phyloP scores from a whole-genome alignment of 1,140 invertebrate genomes.

The Varroa destructor region DNA sequence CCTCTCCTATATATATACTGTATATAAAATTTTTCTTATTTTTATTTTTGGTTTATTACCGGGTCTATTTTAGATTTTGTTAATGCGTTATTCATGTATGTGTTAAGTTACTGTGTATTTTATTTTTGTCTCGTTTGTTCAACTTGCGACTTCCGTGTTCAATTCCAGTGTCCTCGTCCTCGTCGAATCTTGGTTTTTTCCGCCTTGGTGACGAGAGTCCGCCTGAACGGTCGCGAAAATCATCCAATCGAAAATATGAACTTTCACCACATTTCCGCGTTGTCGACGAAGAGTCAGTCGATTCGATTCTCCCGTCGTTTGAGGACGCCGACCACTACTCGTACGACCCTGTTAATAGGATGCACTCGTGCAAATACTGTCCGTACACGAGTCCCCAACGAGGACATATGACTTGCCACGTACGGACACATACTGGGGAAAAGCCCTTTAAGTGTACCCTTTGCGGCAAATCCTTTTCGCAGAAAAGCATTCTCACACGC shows the following conservation, averaged over 20 bases:
- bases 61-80: no score
- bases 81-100: no score
- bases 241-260: conserved; percentile 14
- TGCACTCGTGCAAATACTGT: conserved; percentile 22
- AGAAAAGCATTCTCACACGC: conserved; percentile 23
- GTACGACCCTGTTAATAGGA: conserved; percentile 1
- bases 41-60: no score
- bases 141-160: no score
- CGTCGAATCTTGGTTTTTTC: conserved; percentile 21
- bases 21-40: no score
- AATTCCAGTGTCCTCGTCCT: conserved; percentile 3
- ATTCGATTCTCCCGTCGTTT: conserved; percentile 19
- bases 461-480: conserved; percentile 67
- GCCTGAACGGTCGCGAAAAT: not conserved
- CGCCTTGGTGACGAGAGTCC: not conserved
- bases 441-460: conserved; percentile 77
- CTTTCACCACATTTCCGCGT: conserved; percentile 19
- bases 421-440: conserved; percentile 71
- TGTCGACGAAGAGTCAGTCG: conserved; percentile 24
- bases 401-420: conserved; percentile 44
- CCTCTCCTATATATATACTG: no score
- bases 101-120: no score
- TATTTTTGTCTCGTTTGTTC: no score
- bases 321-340: conserved; percentile 13
- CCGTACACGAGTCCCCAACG: conserved; percentile 15